phyloP scores from a whole-genome alignment of 92 coral and sea anemone species.

The Meandrina meandrites region DNA sequence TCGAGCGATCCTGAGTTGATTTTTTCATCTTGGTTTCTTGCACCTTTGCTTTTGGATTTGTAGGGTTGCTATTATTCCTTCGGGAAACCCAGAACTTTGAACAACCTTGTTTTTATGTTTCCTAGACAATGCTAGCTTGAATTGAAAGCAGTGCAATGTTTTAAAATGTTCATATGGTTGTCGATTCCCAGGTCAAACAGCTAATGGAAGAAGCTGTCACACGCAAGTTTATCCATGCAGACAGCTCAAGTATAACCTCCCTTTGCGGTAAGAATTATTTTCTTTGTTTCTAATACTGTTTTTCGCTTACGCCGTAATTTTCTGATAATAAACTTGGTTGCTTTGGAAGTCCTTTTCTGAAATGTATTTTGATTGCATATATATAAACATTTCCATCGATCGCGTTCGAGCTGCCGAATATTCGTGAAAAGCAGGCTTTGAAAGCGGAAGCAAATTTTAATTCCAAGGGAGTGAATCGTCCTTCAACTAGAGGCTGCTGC shows the following conservation, averaged over 20 bases:
- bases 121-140: conserved; percentile 5
- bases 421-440: conserved; percentile 5
- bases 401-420: conserved; percentile 13
- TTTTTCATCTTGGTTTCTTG: neutral
- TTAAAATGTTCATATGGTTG: conserved; percentile 27
- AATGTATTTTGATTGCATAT: conserved; percentile 30
- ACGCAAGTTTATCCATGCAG: conserved; percentile 95
- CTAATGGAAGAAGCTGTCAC: conserved; percentile 99
- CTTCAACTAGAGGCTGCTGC: neutral
- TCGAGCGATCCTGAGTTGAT: conserved; percentile 1
- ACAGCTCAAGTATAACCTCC: conserved; percentile 97
- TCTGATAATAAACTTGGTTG: neutral
- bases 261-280: conserved; percentile 84
- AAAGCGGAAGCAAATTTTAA: conserved; percentile 11
- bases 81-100: neutral
- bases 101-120: neutral
- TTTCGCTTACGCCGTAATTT: conserved; percentile 13
- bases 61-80: neutral
- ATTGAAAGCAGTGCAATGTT: conserved; percentile 1
- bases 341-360: conserved; percentile 5
- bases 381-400: conserved; percentile 21
- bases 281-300: conserved; percentile 5
- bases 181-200: conserved; percentile 88
- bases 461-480: neutral
- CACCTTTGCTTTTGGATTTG: neutral